These are phyloP conservation scores for Podargus strigoides DNA, from an alignment of 2,797 vertebrate species.

Conservation along the genomic window DNA sequence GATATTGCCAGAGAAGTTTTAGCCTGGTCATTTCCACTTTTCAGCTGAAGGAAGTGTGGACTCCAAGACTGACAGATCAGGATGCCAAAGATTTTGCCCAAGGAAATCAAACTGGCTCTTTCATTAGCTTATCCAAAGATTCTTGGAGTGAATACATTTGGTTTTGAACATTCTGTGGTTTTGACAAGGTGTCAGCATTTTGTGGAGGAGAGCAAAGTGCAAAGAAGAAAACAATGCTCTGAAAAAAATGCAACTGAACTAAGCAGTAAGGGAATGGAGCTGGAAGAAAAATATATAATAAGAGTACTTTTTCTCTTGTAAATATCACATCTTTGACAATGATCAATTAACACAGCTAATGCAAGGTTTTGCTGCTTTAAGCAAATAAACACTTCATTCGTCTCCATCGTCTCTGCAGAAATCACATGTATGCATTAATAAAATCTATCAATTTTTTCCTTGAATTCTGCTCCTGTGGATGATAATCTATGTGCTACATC, in stretches of 20 bases:
- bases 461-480: not conserved
- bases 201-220: not conserved
- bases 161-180: not conserved
- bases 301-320: not conserved
- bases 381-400: not conserved
- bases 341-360: not conserved
- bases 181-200: not conserved
- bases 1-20: not conserved
- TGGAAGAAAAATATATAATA: not conserved
- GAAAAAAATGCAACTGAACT: not conserved
- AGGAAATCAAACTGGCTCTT: not conserved
- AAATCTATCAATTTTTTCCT: not conserved
- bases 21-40: not conserved
- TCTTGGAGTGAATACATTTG: not conserved
- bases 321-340: not conserved
- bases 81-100: not conserved
- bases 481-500: not conserved
- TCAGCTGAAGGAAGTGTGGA: not conserved
- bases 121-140: not conserved
- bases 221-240: not conserved
- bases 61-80: not conserved
- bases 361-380: not conserved
- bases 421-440: not conserved
- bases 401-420: not conserved
- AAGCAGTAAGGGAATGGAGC: not conserved